Base-by-base conservation (phyloP, 2,113 vertebrate species). In the Megaleporinus macrocephalus region DNA sequence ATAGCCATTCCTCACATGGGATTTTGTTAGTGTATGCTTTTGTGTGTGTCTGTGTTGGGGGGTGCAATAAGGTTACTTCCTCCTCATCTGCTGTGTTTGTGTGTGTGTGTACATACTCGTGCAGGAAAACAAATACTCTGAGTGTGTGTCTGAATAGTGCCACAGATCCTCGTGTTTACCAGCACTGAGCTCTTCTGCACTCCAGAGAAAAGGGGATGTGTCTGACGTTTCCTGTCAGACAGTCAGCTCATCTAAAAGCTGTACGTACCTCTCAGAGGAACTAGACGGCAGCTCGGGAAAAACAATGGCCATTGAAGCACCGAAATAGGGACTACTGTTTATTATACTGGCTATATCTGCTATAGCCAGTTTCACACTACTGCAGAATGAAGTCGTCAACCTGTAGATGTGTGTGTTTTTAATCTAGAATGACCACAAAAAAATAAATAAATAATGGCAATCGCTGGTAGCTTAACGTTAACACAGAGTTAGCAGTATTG, bases 181-280 rank as follows among this genome's bases (percentile, higher is more conserved):
- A 81, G 74, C n/a, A 61, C 57, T 0, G 68, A 13, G 36, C 57
- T 41, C 16, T 5, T 11, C 27, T 20, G 24, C 66, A 18, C 49
- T 81, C 59, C 53, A 69, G 75, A 82, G 75, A 72, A 77, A 74
- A 81, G 44, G 74, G 69, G 74, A 78, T 82, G 73, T 85, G 80
- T 82, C 78, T 85, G 55, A 26, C 13, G 70, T 70, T 85, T 82
- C 84, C 79, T 85, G 84, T 78, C 51, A 73, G 51, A 44, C 51
- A 62, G 55, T 57, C 55, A 61, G 20, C 72, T 68, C 26, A n/a
- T 9, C 53, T 24, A 53, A 80, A 80, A 65, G 68, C 51, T 13
- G 1, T 51, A 59, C 78, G 30, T 57, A 75, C 59, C 44, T 68
- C 51, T 61, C 10, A 41, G 61, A 72, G 33, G 74, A 53, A 78